Evolutionary conservation across 64 coral and sea anemone genomes (phyloP).

Genomic region (Pocillopora damicornis): DNA sequence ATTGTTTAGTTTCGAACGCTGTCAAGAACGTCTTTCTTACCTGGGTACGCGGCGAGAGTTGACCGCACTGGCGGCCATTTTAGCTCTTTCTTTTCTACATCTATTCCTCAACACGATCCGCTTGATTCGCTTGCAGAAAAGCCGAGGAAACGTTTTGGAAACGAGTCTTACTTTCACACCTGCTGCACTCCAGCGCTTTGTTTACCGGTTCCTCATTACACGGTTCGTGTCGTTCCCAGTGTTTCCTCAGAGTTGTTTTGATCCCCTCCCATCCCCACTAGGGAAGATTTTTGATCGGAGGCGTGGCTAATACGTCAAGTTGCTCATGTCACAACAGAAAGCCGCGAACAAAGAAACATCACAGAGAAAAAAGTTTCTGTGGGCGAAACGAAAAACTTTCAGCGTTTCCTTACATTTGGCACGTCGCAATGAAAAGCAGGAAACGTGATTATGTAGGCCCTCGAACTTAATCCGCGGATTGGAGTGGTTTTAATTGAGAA

Average conservation of each 20-base stretch:
- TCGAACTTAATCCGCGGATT: not conserved
- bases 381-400: constrained; percentile 4
- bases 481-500: not conserved
- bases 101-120: not conserved
- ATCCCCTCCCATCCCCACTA: not conserved
- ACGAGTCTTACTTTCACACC: not conserved
- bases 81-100: not conserved
- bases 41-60: not conserved
- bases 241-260: not conserved
- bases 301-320: not conserved
- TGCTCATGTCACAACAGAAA: constrained; percentile 2
- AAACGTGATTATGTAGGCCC: not conserved
- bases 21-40: not conserved
- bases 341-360: constrained; percentile 31
- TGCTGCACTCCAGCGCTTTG: not conserved
- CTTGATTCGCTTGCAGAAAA: not conserved
- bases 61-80: not conserved
- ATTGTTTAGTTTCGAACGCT: no score
- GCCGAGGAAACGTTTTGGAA: not conserved
- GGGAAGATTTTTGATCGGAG: not conserved
- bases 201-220: not conserved
- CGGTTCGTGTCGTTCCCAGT: not conserved
- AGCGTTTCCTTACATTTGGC: not conserved
- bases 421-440: constrained; percentile 17
- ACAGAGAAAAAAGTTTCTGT: constrained; percentile 20